Evolutionary conservation across 2,797 vertebrate genomes (phyloP), one percentile per base, ranked within the genome.

Genomic region (Coregonus suidteri): DNA sequence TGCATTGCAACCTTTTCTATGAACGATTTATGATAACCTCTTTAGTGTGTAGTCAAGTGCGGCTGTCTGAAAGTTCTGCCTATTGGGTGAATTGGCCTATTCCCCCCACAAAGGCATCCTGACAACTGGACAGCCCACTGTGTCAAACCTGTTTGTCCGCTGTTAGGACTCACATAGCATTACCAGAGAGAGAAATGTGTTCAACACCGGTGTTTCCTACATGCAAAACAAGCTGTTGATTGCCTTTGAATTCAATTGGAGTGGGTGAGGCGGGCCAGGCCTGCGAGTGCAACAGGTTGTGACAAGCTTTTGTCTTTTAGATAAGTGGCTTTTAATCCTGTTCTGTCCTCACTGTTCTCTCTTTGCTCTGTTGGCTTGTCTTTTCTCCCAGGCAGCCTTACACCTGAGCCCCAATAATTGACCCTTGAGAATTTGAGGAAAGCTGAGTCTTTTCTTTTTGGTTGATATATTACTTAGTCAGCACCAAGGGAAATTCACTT

Each of bases 221-320:
- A 18, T 69, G 71, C 71, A 67, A 16, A 6, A 71, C 73, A 77
- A 80, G 54, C 70, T 76, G 73, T 37, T 6, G 69, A 53, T 71
- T 53, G 75, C 73, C 75, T 53, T 80, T 59, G 73, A 68, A 74
- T 75, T 78, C 59, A 68, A 4, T 53, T 52, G 11, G 9, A n/a
- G 56, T 73, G 71, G 72, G 71, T 54, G 56, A 73, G 75, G 71
- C 52, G 25, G 18, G 37, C 9, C 14, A 31, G 16, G 65, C 34
- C n/a, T 35, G 68, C 35, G 3, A 70, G 68, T 70, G 31, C 71
- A 78, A 81, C 86, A 84, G 77, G 83, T 85, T 78, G 62, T 71
- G 76, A 82, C 84, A 85, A 75, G 84, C 81, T 76, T 82, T 80
- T 79, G 80, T 84, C 80, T 81, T 71, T 71, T 69, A 66, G 31